Conservation (phyloP, 1,140 invertebrate genomes). For the Solenopsis fugax region DNA sequence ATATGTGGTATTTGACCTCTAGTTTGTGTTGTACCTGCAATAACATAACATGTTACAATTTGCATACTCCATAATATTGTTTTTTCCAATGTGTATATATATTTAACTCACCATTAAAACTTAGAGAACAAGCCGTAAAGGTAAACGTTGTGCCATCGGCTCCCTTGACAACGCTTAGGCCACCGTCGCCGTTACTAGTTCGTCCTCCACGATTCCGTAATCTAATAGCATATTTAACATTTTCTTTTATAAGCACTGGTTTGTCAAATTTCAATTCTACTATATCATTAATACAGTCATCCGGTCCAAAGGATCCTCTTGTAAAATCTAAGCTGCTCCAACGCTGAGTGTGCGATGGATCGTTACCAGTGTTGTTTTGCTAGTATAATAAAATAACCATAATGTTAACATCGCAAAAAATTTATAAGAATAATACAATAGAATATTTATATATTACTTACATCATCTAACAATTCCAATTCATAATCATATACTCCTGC, state of each 20-base stretch:
- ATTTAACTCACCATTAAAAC: slow-evolving; percentile 93
- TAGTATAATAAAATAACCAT: slow-evolving; percentile 63
- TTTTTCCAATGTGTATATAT: not conserved
- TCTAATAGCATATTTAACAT: slow-evolving; percentile 95
- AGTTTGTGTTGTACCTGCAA: slow-evolving; percentile 91
- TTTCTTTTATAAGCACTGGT: slow-evolving; percentile 95
- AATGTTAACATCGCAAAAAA: not conserved
- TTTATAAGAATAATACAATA: slow-evolving; percentile 11
- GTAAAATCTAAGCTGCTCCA: slow-evolving; percentile 93
- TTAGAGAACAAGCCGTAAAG: slow-evolving; percentile 96
- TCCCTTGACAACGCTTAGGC: slow-evolving; percentile 94
- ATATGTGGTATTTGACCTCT: slow-evolving; percentile 98
- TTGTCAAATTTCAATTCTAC: slow-evolving; percentile 97
- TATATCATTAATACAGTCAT: slow-evolving; percentile 92
- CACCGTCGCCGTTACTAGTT: slow-evolving; percentile 97
- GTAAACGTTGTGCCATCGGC: slow-evolving; percentile 97
- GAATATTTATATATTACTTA: slow-evolving; percentile 72
- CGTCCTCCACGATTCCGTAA: slow-evolving; percentile 96
- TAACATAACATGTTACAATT: slow-evolving; percentile 26
- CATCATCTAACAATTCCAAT: slow-evolving; percentile 95
- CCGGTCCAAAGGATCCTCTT: slow-evolving; percentile 91
- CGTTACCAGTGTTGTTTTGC: slow-evolving; percentile 85
- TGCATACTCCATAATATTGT: not conserved
- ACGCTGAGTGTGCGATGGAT: slow-evolving; percentile 88
- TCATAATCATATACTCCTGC: slow-evolving; percentile 96